Evolutionary conservation across 2,888 invertebrate genomes (phyloP).

Genomic region (Caenorhabditis angaria): DNA sequence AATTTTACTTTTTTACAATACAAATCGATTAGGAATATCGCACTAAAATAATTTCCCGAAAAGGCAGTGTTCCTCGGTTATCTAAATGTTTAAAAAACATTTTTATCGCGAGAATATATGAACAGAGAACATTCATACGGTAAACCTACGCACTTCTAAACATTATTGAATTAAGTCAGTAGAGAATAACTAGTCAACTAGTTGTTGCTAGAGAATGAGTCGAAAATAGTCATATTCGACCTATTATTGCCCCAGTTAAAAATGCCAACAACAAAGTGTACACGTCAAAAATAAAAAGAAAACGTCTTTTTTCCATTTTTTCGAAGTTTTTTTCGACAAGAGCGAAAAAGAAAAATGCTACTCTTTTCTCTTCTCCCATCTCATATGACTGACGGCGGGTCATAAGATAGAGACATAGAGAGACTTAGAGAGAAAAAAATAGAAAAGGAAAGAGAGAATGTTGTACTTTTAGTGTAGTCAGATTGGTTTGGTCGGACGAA

Average conservation of each 20-base stretch:
- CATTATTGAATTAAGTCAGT: not conserved
- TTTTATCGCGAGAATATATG: too few relatives aligned
- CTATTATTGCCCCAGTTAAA: not conserved
- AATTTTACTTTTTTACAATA: too few relatives aligned
- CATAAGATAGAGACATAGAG: slow-evolving; percentile 25
- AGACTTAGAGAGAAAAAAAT: not conserved
- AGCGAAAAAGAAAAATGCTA: not conserved
- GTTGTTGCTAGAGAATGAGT: not conserved
- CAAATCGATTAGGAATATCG: too few relatives aligned
- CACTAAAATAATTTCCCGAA: too few relatives aligned
- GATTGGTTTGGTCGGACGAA: not conserved
- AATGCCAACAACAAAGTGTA: not conserved
- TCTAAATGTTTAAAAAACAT: too few relatives aligned
- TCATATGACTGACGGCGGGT: slow-evolving; percentile 46
- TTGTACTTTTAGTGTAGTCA: not conserved
- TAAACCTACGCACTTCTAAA: slow-evolving; percentile 2
- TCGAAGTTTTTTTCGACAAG: not conserved
- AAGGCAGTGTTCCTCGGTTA: too few relatives aligned
- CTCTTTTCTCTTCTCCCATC: slow-evolving; percentile 1
- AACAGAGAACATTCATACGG: too few relatives aligned
- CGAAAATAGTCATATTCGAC: not conserved
- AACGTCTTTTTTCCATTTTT: not conserved
- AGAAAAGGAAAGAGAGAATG: not conserved
- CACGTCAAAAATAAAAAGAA: slow-evolving; percentile 2
- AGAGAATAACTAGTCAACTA: not conserved